Evolutionary conservation across 2,113 vertebrate genomes (phyloP).

Genomic region (Pao palembangensis): DNA sequence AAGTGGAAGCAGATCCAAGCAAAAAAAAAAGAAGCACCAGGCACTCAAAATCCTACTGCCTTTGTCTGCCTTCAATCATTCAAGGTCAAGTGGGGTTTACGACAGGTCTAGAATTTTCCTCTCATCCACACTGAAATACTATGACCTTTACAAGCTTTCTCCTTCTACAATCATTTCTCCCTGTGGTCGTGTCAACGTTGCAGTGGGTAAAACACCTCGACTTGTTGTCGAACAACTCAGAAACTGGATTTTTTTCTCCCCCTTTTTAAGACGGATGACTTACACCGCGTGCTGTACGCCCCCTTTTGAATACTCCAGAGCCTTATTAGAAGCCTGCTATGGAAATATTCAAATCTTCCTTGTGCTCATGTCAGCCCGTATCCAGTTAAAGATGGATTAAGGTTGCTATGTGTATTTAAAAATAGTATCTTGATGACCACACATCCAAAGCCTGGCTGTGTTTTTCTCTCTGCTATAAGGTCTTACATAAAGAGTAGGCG

Average conservation of each 20-base stretch:
- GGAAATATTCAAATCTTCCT: constrained; percentile 62
- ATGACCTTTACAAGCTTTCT: no score
- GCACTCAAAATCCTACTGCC: constrained; percentile 2
- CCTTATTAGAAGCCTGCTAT: constrained; percentile 66
- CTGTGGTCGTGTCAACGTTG: neutral
- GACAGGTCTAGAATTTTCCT: neutral
- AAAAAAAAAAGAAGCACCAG: neutral
- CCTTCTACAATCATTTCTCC: constrained; percentile 6
- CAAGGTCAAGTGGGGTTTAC: constrained; percentile 39
- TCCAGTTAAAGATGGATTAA: constrained; percentile 68
- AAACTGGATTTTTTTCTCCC: neutral
- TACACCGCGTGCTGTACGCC: constrained; percentile 18
- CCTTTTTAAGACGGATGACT: constrained; percentile 21
- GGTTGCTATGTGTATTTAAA: constrained; percentile 66
- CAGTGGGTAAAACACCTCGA: constrained; percentile 15
- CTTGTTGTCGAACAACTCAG: no score
- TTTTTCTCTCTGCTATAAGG: constrained; percentile 53
- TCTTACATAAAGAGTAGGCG: constrained; percentile 68
- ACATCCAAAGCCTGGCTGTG: constrained; percentile 34
- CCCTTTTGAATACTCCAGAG: constrained; percentile 58
- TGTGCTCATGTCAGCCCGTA: constrained; percentile 39
- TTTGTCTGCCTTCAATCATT: constrained; percentile 26
- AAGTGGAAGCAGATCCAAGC: neutral
- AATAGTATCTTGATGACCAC: constrained; percentile 52
- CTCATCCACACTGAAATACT: constrained; percentile 6